Conservation (phyloP, 2,888 invertebrate species). For the Baccha elongata region DNA sequence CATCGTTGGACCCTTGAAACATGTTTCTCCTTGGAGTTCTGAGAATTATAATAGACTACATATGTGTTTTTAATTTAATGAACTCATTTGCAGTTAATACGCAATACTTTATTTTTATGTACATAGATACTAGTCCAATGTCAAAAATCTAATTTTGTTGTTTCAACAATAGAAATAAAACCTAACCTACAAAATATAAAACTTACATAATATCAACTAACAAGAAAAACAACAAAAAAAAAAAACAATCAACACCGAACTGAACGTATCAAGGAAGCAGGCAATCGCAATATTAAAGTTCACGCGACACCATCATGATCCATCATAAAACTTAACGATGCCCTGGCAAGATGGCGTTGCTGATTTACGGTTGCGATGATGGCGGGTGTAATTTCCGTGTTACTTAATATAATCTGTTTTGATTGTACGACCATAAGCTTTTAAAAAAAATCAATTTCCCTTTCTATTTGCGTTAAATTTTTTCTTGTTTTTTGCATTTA, state of each 20-base stretch:
- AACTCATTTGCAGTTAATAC: no score
- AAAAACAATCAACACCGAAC: not conserved
- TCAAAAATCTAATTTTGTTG: no score
- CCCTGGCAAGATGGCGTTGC: not conserved
- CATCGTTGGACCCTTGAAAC: no score
- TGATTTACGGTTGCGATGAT: conserved; percentile 34
- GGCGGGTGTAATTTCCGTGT: conserved; percentile 44
- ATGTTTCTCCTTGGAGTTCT: no score
- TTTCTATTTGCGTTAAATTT: conserved; percentile 4
- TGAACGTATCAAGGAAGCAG: not conserved
- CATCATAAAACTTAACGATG: conserved; percentile 12
- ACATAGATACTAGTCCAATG: no score
- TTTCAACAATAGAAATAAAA: no score
- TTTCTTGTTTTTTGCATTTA: conserved; percentile 46
- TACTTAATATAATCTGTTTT: conserved; percentile 49
- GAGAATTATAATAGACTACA: no score
- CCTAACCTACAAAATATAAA: not conserved
- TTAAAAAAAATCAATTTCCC: not conserved
- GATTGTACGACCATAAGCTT: conserved; percentile 13
- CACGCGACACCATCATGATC: not conserved
- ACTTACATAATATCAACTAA: not conserved
- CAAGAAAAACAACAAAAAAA: not conserved
- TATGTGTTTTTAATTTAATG: no score
- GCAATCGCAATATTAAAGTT: not conserved
- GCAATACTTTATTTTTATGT: no score